Evolutionary conservation across 2,797 vertebrate species (phyloP), one percentile per base, ranked within the genome.

Genomic region (Peromyscus melanophrys): DNA sequence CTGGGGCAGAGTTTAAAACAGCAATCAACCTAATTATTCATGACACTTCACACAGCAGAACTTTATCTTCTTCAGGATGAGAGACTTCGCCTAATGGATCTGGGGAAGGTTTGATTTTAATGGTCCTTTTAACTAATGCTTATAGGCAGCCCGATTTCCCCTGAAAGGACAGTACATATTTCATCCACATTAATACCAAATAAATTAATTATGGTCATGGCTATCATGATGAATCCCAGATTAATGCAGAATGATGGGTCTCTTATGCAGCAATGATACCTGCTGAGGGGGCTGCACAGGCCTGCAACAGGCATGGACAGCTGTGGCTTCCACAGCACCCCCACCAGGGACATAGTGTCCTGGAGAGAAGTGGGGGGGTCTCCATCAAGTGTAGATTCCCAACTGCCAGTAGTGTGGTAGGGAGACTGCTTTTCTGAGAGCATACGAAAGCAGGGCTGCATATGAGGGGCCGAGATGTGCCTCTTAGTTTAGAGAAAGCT

Each of bases 81-180:
- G 97, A 97, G 97, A 98, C 96, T 71, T 98, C 14, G 98, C 98
- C 98, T 99, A 98, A 99, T 98, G 98, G 98, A 98, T 98, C 98
- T 67, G 90, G 97, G 96, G 98, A 98, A 98, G 98, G 98, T 96
- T 98, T 98, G 98, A 98, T 98, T 98, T 98, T 98, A 98, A 99
- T 99, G 98, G 98, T 98, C 98, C 98, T 98, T 98, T 98, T 98
- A 99, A 98, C 98, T 98, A 98, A 98, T 98, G 98, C 97, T 98
- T 98, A 98, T 98, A 98, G 98, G 98, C 98, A 98, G 98, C 95
- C 98, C 96, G 98, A 97, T 98, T 98, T 97, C 97, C 98, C 98
- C 98, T 97, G 98, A 98, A 98, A 99, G 98, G 98, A 98, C 98
- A 98, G 98, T 98, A 98, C 98, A 98, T 98, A 99, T 99, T 99